Percentiles rank a stretch among this genome's conserved stretches.
Evolutionary conservation across 2,888 invertebrate genomes (phyloP).

Genomic region (Laothoe populi): DNA sequence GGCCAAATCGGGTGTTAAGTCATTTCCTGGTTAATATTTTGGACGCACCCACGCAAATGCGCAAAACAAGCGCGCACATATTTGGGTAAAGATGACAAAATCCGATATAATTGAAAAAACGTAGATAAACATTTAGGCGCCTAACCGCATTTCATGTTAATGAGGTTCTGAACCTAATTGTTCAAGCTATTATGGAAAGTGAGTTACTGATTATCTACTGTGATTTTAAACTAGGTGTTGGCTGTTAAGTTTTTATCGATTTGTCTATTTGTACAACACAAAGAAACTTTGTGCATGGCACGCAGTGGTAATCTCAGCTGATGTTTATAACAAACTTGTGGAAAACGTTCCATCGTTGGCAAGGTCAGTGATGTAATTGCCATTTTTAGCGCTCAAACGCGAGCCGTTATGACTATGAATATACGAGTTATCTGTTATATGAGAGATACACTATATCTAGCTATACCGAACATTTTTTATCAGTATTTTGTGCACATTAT

Average conservation of each 20-base stretch:
- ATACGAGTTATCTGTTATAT: constrained; percentile 15
- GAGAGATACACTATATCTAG: constrained; percentile 8
- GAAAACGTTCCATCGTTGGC: constrained; percentile 57
- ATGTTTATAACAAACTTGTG: constrained; percentile 64
- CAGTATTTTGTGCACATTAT: too few relatives aligned
- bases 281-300: constrained; percentile 35
- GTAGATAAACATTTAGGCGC: not conserved
- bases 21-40: constrained; percentile 50
- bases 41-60: constrained; percentile 7
- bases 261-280: constrained; percentile 17
- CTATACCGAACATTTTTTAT: not conserved
- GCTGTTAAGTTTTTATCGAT: constrained; percentile 9
- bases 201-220: not conserved
- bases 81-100: not conserved
- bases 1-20: constrained; percentile 49
- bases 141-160: not conserved
- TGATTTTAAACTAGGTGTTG: not conserved
- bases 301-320: constrained; percentile 62
- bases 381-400: constrained; percentile 73
- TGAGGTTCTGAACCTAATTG: not conserved
- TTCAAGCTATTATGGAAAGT: constrained; percentile 1
- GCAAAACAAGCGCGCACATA: not conserved
- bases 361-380: constrained; percentile 83
- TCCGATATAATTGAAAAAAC: not conserved
- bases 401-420: constrained; percentile 49